phyloP scores from a whole-genome alignment of 2,888 invertebrate genomes.

The Latheticus oryzae region DNA sequence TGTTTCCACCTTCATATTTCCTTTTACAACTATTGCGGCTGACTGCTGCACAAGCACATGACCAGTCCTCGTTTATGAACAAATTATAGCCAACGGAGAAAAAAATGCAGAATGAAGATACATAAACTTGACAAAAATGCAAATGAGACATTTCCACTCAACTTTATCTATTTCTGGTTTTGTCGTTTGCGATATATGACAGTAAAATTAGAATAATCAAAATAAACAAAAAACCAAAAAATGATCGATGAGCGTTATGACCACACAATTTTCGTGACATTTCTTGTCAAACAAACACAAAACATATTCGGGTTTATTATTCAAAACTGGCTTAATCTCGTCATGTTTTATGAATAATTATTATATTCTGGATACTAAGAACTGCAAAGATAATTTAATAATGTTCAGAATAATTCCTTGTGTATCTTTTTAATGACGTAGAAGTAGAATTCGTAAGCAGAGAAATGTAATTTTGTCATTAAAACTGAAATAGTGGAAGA shows the following conservation, averaged over 20 bases:
- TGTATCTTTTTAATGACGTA: constrained; percentile 28
- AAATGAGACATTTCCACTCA: too few relatives aligned
- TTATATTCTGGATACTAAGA: too few relatives aligned
- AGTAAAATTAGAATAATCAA: too few relatives aligned
- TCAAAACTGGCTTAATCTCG: too few relatives aligned
- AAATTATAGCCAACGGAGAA: constrained; percentile 11
- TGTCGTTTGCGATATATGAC: too few relatives aligned
- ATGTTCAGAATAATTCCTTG: constrained; percentile 2
- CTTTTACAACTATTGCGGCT: constrained; percentile 14
- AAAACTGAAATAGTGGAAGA: constrained; percentile 22
- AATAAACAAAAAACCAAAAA: too few relatives aligned
- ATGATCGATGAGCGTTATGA: too few relatives aligned
- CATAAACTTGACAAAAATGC: constrained; percentile 12
- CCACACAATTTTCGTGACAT: too few relatives aligned
- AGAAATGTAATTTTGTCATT: constrained; percentile 10
- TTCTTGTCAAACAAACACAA: too few relatives aligned
- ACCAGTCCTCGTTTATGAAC: constrained; percentile 10
- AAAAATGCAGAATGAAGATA: constrained; percentile 6
- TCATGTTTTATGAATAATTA: too few relatives aligned
- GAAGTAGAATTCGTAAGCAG: constrained; percentile 8
- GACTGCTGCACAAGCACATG: constrained; percentile 22
- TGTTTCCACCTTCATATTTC: constrained; percentile 24
- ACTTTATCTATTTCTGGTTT: too few relatives aligned
- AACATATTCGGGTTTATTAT: too few relatives aligned
- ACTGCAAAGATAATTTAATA: constrained; percentile 32